These are phyloP conservation scores for Cavia aperea DNA, from an alignment of 2,113 vertebrate genomes.

Conservation along the genomic window DNA sequence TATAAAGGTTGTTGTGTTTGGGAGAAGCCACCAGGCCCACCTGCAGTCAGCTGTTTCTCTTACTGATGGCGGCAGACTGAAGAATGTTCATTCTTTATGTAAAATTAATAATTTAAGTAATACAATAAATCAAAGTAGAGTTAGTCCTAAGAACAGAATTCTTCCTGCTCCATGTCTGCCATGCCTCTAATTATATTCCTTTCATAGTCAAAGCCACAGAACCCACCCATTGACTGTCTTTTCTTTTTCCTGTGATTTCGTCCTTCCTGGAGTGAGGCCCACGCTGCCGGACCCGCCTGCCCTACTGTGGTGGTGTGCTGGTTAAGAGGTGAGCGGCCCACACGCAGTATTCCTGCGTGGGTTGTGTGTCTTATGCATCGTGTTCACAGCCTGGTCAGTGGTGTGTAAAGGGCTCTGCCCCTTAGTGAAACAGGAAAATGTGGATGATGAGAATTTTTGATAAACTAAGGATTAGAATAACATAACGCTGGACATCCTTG, in stretches of 20 bases:
- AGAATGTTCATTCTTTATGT: background rate
- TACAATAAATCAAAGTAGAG: background rate
- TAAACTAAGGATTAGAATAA: too few species aligned
- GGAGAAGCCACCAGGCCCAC: too few species aligned
- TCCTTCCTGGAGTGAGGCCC: background rate
- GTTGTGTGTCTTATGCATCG: background rate
- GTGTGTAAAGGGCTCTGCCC: background rate
- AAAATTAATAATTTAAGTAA: background rate
- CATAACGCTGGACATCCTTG: too few species aligned
- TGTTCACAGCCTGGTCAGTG: too few species aligned
- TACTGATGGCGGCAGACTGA: background rate
- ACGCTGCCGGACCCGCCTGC: background rate
- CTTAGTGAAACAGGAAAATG: background rate
- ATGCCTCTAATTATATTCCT: background rate
- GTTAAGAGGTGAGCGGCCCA: rapidly evolving
- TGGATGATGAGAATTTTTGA: background rate
- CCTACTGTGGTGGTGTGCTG: rapidly evolving
- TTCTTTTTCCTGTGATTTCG: background rate
- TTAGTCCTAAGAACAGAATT: background rate
- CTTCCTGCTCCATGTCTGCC: background rate
- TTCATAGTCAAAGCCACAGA: background rate
- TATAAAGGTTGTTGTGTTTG: background rate
- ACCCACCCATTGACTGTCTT: background rate
- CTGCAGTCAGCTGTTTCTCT: background rate
- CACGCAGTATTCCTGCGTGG: rapidly evolving